Conservation (phyloP, 2,797 vertebrate species). For the Phrynocephalus forsythii region DNA sequence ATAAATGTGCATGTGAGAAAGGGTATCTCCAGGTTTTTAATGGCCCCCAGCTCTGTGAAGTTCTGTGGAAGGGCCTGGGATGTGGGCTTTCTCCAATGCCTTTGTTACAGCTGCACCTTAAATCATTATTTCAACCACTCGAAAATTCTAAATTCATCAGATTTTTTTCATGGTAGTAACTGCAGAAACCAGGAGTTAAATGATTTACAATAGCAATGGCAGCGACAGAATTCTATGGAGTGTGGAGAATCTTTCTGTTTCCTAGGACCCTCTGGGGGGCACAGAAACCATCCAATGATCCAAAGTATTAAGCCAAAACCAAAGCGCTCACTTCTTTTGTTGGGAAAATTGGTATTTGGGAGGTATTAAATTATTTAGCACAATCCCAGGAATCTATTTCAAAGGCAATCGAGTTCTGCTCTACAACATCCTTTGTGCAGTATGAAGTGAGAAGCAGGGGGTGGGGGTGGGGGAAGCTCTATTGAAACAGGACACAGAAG, state of each 20-base stretch:
- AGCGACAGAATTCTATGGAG: background rate
- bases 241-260: slow-evolving; percentile 23
- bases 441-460: too few species aligned
- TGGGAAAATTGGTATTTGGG: too few species aligned
- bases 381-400: too few species aligned
- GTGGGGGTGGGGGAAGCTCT: too few species aligned
- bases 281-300: too few species aligned
- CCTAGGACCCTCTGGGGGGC: background rate
- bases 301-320: too few species aligned
- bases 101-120: slow-evolving; percentile 28
- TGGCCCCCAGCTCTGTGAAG: slow-evolving; percentile 34
- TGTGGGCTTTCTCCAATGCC: slow-evolving; percentile 17
- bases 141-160: slow-evolving; percentile 10
- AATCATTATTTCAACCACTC: slow-evolving; percentile 46
- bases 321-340: background rate
- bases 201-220: slow-evolving; percentile 36
- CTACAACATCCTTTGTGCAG: too few species aligned
- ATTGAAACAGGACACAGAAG: background rate
- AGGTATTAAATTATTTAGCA: too few species aligned
- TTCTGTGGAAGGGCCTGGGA: background rate
- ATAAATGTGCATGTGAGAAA: too few species aligned
- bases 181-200: slow-evolving; percentile 56
- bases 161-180: slow-evolving; percentile 31
- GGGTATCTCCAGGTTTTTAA: too few species aligned
- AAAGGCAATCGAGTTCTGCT: too few species aligned